Evolutionary conservation across 2,888 invertebrate species (phyloP).

Genomic region (Pandemis corylana): DNA sequence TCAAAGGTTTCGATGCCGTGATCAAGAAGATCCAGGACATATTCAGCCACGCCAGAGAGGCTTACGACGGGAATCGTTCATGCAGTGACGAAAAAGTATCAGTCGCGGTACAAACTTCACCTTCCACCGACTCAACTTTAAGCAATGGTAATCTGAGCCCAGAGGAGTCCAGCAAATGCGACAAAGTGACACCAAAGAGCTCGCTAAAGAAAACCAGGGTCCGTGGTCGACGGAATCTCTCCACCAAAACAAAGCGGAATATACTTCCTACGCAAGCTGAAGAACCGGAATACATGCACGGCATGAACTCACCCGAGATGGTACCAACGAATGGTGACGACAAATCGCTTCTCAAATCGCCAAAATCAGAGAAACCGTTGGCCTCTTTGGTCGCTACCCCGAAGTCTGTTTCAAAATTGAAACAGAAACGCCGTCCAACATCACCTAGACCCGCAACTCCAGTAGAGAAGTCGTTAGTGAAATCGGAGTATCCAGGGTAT

Average conservation of each 20-base stretch:
- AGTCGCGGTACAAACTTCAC: constrained; percentile 71
- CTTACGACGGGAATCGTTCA: constrained; percentile 64
- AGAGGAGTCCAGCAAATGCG: constrained; percentile 72
- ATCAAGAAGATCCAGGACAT: constrained; percentile 77
- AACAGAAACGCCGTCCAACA: constrained; percentile 72
- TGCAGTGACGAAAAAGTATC: constrained; percentile 74
- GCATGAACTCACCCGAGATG: constrained; percentile 82
- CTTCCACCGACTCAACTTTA: constrained; percentile 59
- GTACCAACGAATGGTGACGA: constrained; percentile 72
- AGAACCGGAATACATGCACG: constrained; percentile 76
- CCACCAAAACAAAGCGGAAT: constrained; percentile 76
- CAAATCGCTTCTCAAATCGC: constrained; percentile 65
- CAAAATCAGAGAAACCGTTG: constrained; percentile 73
- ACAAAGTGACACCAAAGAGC: constrained; percentile 81
- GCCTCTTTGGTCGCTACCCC: constrained; percentile 71
- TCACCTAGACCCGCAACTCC: constrained; percentile 78
- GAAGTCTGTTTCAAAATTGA: constrained; percentile 75
- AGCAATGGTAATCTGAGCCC: constrained; percentile 80
- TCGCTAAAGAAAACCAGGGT: constrained; percentile 77
- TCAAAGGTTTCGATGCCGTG: constrained; percentile 76
- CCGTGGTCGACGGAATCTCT: constrained; percentile 74
- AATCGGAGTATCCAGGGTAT: constrained; percentile 71
- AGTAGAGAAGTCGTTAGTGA: constrained; percentile 67
- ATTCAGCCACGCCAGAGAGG: constrained; percentile 71
- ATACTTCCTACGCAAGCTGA: constrained; percentile 76